phyloP scores from a whole-genome alignment of 2,888 invertebrate species.

The Seira musarum region DNA sequence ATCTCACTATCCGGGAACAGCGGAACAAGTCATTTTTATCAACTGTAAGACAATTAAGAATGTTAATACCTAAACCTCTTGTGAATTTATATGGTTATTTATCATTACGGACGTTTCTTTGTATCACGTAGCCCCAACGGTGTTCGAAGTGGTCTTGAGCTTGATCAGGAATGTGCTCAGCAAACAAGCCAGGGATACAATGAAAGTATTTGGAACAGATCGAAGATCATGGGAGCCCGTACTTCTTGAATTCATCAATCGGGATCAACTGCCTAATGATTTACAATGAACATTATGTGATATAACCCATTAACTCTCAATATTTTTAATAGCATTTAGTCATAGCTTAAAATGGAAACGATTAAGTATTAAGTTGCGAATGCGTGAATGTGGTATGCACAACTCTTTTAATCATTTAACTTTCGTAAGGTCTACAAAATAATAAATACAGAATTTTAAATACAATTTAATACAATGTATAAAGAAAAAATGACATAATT shows the following conservation, averaged over 20 bases:
- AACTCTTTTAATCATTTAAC: no score
- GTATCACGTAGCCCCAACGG: constrained; percentile 33
- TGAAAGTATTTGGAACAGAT: constrained; percentile 42
- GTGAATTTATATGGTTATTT: no score
- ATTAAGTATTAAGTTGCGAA: no score
- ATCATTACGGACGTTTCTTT: no score
- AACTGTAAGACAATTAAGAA: constrained; percentile 30
- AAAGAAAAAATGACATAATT: no score
- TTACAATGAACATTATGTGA: not conserved
- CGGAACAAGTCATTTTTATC: constrained; percentile 32
- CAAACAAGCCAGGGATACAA: constrained; percentile 28
- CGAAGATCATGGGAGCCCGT: constrained; percentile 36
- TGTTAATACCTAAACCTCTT: not conserved
- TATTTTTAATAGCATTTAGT: not conserved
- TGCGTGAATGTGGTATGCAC: no score
- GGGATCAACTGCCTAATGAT: constrained; percentile 36
- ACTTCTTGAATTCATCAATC: constrained; percentile 39
- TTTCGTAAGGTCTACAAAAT: no score
- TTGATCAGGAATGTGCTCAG: constrained; percentile 32
- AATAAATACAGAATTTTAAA: no score
- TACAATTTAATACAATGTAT: no score
- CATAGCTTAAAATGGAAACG: not conserved
- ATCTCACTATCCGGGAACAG: constrained; percentile 38
- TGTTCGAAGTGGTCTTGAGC: constrained; percentile 34
- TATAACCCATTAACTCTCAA: not conserved